These are phyloP conservation scores for Leptinotarsa lineolata DNA, from an alignment of 1,140 invertebrate genomes.

Conservation along the genomic window DNA sequence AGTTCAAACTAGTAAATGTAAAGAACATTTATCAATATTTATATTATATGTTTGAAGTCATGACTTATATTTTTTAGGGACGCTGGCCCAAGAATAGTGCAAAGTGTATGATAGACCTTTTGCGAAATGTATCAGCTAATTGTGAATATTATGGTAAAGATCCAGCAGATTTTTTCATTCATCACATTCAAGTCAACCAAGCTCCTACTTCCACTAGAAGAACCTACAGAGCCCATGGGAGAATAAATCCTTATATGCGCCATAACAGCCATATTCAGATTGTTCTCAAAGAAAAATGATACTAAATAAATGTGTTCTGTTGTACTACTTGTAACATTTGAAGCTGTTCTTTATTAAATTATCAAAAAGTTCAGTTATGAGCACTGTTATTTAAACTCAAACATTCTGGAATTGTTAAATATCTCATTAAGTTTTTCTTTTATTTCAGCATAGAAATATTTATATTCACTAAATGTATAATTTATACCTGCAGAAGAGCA, in stretches of 20 bases:
- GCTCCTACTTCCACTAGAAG: slow-evolving; percentile 36
- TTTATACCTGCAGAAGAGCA: too few relatives aligned
- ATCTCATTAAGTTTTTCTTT: too few relatives aligned
- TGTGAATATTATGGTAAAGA: slow-evolving; percentile 44
- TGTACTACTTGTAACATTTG: too few relatives aligned
- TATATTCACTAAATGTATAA: too few relatives aligned
- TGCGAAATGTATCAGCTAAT: slow-evolving; percentile 44
- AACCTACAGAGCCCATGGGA: slow-evolving; percentile 47
- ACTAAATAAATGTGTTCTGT: not conserved
- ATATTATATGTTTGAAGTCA: not conserved
- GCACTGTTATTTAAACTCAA: too few relatives aligned
- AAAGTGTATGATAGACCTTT: slow-evolving; percentile 39
- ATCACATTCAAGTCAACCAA: slow-evolving; percentile 44
- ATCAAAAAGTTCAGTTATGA: too few relatives aligned
- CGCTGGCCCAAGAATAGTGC: slow-evolving; percentile 46
- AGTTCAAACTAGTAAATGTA: slow-evolving; percentile 42
- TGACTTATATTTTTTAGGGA: slow-evolving; percentile 35
- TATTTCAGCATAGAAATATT: too few relatives aligned
- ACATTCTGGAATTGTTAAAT: too few relatives aligned
- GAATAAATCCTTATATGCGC: slow-evolving; percentile 43
- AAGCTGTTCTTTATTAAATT: too few relatives aligned
- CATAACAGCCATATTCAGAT: slow-evolving; percentile 40
- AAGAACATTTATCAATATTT: slow-evolving; percentile 18
- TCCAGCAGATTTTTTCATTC: slow-evolving; percentile 32
- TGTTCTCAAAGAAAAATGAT: slow-evolving; percentile 29